These are phyloP conservation scores for Sapayoa aenigma DNA, from an alignment of 2,113 vertebrate species.

Conservation along the genomic window DNA sequence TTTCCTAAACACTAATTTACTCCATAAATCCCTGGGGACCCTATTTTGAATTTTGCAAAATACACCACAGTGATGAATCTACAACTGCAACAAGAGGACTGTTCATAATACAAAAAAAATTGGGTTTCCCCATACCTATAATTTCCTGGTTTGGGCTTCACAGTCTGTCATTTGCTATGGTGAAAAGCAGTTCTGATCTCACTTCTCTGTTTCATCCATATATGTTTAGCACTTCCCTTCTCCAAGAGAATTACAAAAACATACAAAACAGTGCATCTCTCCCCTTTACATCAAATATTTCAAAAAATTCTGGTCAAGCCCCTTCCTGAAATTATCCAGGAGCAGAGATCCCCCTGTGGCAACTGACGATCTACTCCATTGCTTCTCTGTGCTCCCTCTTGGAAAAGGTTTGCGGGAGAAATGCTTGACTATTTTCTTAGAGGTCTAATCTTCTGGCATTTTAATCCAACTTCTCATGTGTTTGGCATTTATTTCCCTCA, in stretches of 20 bases:
- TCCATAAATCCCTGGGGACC: not conserved
- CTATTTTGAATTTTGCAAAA: not conserved
- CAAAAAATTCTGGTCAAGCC: not conserved
- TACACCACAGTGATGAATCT: not conserved
- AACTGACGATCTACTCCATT: not conserved
- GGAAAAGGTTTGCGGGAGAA: not conserved
- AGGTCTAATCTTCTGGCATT: not conserved
- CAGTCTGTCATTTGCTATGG: not conserved
- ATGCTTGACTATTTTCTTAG: not conserved
- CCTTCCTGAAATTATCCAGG: not conserved
- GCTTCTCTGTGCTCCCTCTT: not conserved
- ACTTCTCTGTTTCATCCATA: not conserved
- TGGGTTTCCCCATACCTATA: not conserved
- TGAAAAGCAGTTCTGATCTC: not conserved
- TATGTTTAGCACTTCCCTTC: not conserved
- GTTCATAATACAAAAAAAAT: not conserved
- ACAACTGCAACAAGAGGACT: not conserved
- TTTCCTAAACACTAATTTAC: not conserved
- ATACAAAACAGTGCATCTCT: not conserved
- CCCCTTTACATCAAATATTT: not conserved
- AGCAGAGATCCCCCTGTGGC: not conserved
- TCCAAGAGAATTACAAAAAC: not conserved
- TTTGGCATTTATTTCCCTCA: not conserved
- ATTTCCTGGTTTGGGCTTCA: not conserved
- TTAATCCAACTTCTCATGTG: not conserved